Base-by-base conservation (phyloP, 2,113 vertebrate genomes). In the Etheostoma spectabile region DNA sequence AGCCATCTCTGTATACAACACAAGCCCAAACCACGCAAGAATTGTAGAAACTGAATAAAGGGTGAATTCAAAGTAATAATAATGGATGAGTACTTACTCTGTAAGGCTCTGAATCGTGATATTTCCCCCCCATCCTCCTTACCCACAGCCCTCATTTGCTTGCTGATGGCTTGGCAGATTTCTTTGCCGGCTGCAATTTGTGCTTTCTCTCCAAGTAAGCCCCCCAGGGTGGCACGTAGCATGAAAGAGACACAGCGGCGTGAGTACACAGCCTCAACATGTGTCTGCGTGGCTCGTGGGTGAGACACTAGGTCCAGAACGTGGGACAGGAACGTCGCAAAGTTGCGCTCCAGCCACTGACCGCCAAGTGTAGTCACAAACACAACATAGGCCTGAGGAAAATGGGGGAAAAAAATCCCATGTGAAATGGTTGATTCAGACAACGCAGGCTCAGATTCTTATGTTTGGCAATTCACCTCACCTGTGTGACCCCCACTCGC, bases 91-190 rank as follows among this genome's bases (percentile, higher is more conserved):
- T 95, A 95, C 95, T 96, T 95, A 94, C 93, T 95, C 94, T 95
- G 94, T 72, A 95, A 86, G 89, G 92, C 93, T 95, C 92, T 95
- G 95, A 96, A 95, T 89, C 93, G 91, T 93, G 95, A 94, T 64
- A 95, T 91, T 93, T 94, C 93, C 93, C 94, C 95, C 94, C 94
- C 92, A 89, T 94, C 91, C 91, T 93, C 91, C 98, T 98, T 95
- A 99, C 98, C 98, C 91, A 99, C 97, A 91, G 97, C 97, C 95
- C 97, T 99, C 98, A 99, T 99, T 87, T 99, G 98, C 90, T 99
- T 99, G 87, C 96, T 95, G 93, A 99, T 99, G 84, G 98, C 98
- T 93, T 99, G 98, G 92, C 98, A 99, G 85, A 99, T 96, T 91
- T 99, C 98, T 94, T 99, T 99, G 80, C 97, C 98, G 64, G 98